Evolutionary conservation across 2,888 invertebrate genomes (phyloP), one percentile per base, ranked within the genome.

Genomic region (Diachrysia chrysitis): DNA sequence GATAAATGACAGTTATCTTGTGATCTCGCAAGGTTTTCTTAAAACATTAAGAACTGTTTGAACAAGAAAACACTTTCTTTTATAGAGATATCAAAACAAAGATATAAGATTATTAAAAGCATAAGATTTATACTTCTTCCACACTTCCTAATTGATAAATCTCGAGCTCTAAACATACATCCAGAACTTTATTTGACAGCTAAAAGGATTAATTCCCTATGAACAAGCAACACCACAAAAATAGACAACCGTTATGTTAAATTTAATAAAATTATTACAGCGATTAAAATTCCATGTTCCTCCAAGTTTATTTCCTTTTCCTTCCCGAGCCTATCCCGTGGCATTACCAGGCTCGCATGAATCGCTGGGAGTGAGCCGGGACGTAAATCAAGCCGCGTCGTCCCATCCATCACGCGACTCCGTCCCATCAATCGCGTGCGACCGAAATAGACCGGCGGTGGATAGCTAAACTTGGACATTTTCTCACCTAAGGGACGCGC

Each of bases 311-410:
- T 82, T 82, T 76, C 83, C 83, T 77, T 83, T 78, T 76, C 78
- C 71, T 69, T 71, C 73, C 73, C 69, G 58, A 73, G 76, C 64
- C 71, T 69, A 79, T 76, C 76, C 69, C 67, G 69, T 61, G 66
- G 71, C 69, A 80, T 85, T 89, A 92, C 91, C 90, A 92, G 91
- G 93, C 80, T 77, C 83, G 76, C 92, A 93, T 90, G 91, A 90
- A 88, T 89, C 86, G 88, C 83, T 71, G 76, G 87, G 89, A 88
- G 92, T 87, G 78, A 87, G 86, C 85, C 76, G 78, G 79, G 78
- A 85, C 91, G 93, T 95, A 94, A 95, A 95, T 95, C 95, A 94
- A 87, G 88, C 78, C 82, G 78, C 89, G 88, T 79, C 85, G 83
- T 76, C 77, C 87, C 90, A 94, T 95, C 93, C 92, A 94, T 95